Conservation (phyloP, 1,140 invertebrate genomes). For the Limonius californicus region DNA sequence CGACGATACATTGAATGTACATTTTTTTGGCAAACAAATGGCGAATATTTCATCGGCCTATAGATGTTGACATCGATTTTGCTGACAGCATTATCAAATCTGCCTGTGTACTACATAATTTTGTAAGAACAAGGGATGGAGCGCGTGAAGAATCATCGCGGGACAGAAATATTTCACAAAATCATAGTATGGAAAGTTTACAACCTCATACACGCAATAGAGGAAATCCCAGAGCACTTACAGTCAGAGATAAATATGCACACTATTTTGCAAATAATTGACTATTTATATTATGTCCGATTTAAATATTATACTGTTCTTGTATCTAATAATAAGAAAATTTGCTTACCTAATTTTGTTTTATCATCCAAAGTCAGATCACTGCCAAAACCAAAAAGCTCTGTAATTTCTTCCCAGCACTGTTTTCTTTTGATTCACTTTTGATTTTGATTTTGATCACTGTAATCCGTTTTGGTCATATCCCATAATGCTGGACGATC, state of each 20-base stretch:
- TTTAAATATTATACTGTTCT: too few species aligned
- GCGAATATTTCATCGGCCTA: too few species aligned
- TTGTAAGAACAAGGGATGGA: too few species aligned
- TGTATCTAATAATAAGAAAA: conserved; percentile 18
- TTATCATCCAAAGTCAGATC: conserved; percentile 10
- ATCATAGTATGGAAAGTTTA: conserved; percentile 6
- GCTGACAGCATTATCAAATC: too few species aligned
- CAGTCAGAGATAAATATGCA: conserved; percentile 13
- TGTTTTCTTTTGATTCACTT: background rate
- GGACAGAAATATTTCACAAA: conserved; percentile 1
- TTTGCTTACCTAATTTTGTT: conserved; percentile 15
- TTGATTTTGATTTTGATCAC: background rate
- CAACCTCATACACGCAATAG: conserved; percentile 11
- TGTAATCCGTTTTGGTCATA: too few species aligned
- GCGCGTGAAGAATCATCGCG: conserved; percentile 5
- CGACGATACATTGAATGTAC: too few species aligned
- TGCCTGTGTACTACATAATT: too few species aligned
- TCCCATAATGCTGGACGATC: too few species aligned
- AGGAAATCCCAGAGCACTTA: conserved; percentile 6
- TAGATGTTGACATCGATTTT: too few species aligned
- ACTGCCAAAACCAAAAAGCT: conserved; percentile 3
- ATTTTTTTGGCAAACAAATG: too few species aligned
- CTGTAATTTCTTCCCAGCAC: conserved; percentile 10
- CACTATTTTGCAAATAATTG: conserved; percentile 8
- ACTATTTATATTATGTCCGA: conserved; percentile 1